phyloP scores from a whole-genome alignment of 2,888 invertebrate genomes.

The Petrolisthes manimaculis region DNA sequence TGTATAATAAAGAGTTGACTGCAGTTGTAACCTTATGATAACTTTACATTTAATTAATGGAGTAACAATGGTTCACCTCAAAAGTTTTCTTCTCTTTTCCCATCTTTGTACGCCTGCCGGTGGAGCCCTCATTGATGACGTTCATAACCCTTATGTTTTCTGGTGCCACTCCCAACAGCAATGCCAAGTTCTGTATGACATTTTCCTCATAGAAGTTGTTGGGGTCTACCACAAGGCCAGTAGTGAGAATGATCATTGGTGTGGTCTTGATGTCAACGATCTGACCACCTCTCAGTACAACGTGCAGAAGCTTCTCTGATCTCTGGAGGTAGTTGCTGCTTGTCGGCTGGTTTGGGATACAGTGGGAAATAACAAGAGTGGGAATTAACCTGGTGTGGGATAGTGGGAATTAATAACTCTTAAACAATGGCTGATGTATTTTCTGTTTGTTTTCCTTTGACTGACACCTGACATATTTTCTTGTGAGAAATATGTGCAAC shows the following conservation, averaged over 20 bases:
- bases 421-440: not conserved
- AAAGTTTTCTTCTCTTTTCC: not conserved
- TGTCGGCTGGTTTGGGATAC: not conserved
- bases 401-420: not conserved
- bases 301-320: conserved; percentile 36
- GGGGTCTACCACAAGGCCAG: conserved; percentile 32
- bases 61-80: conserved; percentile 18
- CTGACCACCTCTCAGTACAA: conserved; percentile 37
- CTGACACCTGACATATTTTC: no score
- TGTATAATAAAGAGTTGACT: no score
- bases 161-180: conserved; percentile 39
- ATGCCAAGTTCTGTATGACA: conserved; percentile 37
- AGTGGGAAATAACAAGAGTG: no score
- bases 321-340: conserved; percentile 56
- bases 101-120: conserved; percentile 7
- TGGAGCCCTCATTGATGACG: conserved; percentile 44
- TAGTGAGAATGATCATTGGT: conserved; percentile 47
- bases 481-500: no score
- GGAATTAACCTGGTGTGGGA: not conserved
- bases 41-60: not conserved
- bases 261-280: conserved; percentile 43
- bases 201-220: conserved; percentile 57
- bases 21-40: no score
- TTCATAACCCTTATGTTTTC: conserved; percentile 49
- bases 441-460: not conserved